Percentiles rank a stretch among this genome's conserved stretches.
These are phyloP conservation scores for Dynastes maya DNA, from an alignment of 2,888 invertebrate species.

Conservation along the genomic window DNA sequence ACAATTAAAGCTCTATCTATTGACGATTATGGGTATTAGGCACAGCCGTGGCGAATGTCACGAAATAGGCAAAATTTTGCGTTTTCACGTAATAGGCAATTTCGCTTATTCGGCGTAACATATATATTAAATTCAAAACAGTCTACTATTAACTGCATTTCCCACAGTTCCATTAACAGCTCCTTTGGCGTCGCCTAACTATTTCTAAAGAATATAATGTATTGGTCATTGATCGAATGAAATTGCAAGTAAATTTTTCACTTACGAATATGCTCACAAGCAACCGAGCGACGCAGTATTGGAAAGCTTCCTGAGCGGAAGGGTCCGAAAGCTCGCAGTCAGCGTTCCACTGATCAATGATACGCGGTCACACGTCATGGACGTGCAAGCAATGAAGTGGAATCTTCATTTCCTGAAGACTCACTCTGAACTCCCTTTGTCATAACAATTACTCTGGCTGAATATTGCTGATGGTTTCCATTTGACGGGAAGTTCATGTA, in stretches of 20 bases:
- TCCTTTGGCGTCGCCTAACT: not conserved
- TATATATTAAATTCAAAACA: no score
- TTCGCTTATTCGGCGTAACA: no score
- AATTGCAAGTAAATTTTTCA: constrained; percentile 42
- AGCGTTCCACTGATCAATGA: constrained; percentile 62
- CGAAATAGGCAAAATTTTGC: no score
- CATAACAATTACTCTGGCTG: constrained; percentile 58
- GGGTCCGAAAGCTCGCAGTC: constrained; percentile 49
- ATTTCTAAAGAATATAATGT: not conserved
- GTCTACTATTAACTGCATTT: not conserved
- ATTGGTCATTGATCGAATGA: constrained; percentile 29
- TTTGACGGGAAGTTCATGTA: not conserved
- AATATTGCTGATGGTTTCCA: constrained; percentile 49
- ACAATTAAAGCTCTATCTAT: no score
- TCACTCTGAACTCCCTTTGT: constrained; percentile 55
- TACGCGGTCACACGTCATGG: constrained; percentile 65
- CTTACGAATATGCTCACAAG: constrained; percentile 5
- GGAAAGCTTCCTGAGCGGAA: constrained; percentile 53
- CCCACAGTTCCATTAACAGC: not conserved
- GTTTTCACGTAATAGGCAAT: no score
- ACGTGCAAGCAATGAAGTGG: constrained; percentile 64
- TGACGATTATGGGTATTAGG: no score
- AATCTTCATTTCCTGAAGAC: constrained; percentile 64
- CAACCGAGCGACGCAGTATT: constrained; percentile 48
- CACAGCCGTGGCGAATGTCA: no score